Base-by-base conservation (phyloP, 2,797 vertebrate genomes). In the Syndactyla subalaris region DNA sequence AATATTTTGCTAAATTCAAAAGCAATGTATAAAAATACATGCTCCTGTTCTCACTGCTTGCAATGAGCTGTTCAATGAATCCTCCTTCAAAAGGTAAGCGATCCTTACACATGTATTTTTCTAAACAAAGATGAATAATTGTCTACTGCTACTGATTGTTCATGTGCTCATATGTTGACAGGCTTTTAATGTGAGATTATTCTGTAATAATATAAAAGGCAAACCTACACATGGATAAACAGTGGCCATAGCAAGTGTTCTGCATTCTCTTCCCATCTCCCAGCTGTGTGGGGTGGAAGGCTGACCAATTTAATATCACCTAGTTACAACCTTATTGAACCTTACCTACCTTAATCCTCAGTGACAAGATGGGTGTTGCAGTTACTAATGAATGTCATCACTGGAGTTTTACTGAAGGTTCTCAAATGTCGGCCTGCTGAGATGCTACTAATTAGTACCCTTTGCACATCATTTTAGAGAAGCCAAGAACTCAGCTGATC, bases 91-190 rank as follows among this genome's bases (percentile, higher is more conserved):
- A 88, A 93, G 34, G 46, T 30, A 30, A 79, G 24, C 1, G 3
- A 67, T 30, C 38, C 26, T 75, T n/a, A 68, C 4, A 16, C 6
- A 39, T 0, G 0, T 43, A 26, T 48, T 85, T 92, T 85, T 32
- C 30, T 73, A 39, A 67, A 59, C 7, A 63, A 78, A 63, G 16
- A 20, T 39, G 5, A 85, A 20, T 43, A 58, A 48, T 75, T 71
- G 58, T 18, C 45, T 73, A 45, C 20, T 78, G 39, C 58, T 79
- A 79, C 3, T 6, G 83, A 51, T 7, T 55, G 7, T 10, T 80
- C 1, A 0, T 4, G 5, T 34, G 7, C 13, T 4, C 2, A 3
- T 6, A 51, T 6, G 13, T 32, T 59, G 36, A 87, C 26, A 48
- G 4, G 2, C 16, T 76, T 92, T 85, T 54, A 34, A 39, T 14